Percentiles rank a stretch among this genome's conserved stretches.
Evolutionary conservation across 1,140 invertebrate genomes (phyloP).

Genomic region (Drosophila bipectinata): DNA sequence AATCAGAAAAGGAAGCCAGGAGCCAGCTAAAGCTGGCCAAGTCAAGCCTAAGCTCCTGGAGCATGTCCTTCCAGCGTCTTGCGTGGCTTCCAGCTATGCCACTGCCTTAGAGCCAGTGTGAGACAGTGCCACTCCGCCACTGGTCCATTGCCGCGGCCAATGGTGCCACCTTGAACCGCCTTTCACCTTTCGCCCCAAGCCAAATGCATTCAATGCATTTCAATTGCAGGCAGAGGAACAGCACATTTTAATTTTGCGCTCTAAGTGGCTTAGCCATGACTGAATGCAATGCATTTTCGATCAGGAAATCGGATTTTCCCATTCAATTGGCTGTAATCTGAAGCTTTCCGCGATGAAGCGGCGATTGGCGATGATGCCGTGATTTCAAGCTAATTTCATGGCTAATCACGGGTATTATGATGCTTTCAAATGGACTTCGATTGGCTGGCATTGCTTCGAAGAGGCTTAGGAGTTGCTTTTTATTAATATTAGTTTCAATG

Average conservation of each 20-base stretch:
- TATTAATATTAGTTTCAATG: too few species aligned
- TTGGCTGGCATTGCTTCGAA: too few species aligned
- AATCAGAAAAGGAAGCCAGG: slow-evolving; percentile 2
- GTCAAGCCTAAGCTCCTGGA: slow-evolving; percentile 57
- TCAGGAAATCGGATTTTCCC: slow-evolving; percentile 45
- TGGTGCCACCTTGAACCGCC: slow-evolving; percentile 17
- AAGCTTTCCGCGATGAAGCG: background rate
- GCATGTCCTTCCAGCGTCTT: slow-evolving; percentile 58
- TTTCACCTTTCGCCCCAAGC: slow-evolving; percentile 12
- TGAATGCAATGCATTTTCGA: slow-evolving; percentile 70
- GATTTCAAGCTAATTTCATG: background rate
- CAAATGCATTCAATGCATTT: slow-evolving; percentile 70
- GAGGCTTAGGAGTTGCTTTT: too few species aligned
- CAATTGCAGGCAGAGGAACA: slow-evolving; percentile 39
- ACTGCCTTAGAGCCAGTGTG: background rate
- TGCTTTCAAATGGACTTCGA: background rate
- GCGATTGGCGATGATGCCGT: slow-evolving; percentile 6
- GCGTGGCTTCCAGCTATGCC: slow-evolving; percentile 65
- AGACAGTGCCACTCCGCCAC: too few species aligned
- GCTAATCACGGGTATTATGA: background rate
- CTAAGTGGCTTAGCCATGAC: slow-evolving; percentile 51
- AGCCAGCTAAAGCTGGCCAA: background rate
- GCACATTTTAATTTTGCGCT: slow-evolving; percentile 63
- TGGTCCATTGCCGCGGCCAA: background rate
- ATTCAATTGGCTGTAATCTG: slow-evolving; percentile 26